These are phyloP conservation scores for Scaptomyza parva DNA, from an alignment of 2,888 invertebrate species.

Conservation along the genomic window DNA sequence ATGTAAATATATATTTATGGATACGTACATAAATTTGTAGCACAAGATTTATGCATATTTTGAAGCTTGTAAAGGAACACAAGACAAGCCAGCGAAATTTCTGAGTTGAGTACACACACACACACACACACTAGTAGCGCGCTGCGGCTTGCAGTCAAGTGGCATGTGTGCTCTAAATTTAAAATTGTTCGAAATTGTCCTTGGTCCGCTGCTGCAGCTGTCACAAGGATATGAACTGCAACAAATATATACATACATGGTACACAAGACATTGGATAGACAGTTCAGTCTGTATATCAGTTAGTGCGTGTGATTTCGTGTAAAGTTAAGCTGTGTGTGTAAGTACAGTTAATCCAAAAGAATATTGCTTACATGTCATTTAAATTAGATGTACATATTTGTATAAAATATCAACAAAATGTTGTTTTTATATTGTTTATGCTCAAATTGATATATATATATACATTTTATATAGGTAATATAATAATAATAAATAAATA, in stretches of 20 bases:
- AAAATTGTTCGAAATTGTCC: constrained; percentile 73
- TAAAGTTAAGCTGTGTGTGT: constrained; percentile 4
- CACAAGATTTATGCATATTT: constrained; percentile 80
- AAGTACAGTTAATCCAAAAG: constrained; percentile 16
- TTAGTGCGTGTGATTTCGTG: not conserved
- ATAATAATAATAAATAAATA: no score
- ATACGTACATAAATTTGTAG: constrained; percentile 77
- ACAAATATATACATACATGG: constrained; percentile 54
- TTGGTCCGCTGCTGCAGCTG: constrained; percentile 67
- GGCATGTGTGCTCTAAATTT: constrained; percentile 72
- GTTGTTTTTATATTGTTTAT: no score
- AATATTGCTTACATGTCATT: constrained; percentile 21
- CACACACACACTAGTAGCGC: not conserved
- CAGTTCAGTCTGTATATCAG: not conserved
- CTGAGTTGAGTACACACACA: constrained; percentile 10
- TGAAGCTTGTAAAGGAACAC: constrained; percentile 51
- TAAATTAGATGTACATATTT: constrained; percentile 5
- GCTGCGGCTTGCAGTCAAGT: constrained; percentile 25
- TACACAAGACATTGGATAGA: constrained; percentile 57
- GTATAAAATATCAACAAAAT: no score
- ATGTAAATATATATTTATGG: constrained; percentile 66
- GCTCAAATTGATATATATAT: no score
- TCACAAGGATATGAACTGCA: constrained; percentile 80
- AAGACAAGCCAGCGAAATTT: constrained; percentile 45
- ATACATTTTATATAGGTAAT: no score